Conservation (phyloP, 1,140 invertebrate species). For the Nymphalis io region DNA sequence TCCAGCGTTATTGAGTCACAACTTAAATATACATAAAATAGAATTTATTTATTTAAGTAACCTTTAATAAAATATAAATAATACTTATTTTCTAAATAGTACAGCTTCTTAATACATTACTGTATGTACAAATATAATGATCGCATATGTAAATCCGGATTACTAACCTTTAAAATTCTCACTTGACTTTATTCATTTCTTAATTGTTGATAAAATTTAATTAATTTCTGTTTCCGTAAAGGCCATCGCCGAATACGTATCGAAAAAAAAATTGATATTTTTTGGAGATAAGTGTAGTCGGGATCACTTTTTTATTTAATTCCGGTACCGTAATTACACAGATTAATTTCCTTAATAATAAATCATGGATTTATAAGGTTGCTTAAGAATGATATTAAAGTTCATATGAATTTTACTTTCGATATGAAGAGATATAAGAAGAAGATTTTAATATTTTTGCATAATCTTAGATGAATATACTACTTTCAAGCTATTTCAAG, state of each 20-base stretch:
- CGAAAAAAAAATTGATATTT: not conserved
- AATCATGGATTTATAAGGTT: not conserved
- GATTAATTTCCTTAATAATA: not conserved
- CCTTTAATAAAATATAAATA: no score
- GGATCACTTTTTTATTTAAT: not conserved
- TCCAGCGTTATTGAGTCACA: no score
- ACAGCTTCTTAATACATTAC: not conserved
- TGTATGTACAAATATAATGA: not conserved
- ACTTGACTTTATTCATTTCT: not conserved
- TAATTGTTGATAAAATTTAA: not conserved
- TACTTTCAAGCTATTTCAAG: no score
- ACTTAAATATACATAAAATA: no score
- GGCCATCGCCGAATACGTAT: not conserved
- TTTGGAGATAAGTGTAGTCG: not conserved
- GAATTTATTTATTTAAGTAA: no score
- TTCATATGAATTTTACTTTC: not conserved
- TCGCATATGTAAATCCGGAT: not conserved
- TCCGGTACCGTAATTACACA: constrained; percentile 1
- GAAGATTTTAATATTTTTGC: no score
- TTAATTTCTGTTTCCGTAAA: not conserved
- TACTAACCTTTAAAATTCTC: not conserved
- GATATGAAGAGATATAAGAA: no score
- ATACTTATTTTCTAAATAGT: not conserved
- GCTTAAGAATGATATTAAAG: not conserved
- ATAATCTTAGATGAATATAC: no score